Evolutionary conservation across 1,140 invertebrate genomes (phyloP).

Genomic region (Ylistrum balloti): DNA sequence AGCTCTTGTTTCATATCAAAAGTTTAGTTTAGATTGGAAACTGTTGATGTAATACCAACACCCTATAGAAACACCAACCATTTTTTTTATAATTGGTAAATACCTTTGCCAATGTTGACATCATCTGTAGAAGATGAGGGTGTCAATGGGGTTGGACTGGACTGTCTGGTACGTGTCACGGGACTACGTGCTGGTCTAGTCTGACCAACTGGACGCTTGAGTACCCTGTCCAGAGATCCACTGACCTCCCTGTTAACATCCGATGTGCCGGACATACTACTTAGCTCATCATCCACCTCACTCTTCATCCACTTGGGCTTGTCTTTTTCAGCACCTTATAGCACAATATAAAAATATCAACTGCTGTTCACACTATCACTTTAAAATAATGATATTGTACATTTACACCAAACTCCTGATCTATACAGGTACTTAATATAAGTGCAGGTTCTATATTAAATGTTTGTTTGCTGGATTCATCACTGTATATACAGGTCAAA

Average conservation of each 20-base stretch:
- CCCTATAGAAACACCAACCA: too few species aligned
- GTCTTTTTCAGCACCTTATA: neutral
- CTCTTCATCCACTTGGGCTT: slow-evolving; percentile 58
- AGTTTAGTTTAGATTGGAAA: too few species aligned
- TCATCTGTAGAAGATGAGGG: slow-evolving; percentile 27
- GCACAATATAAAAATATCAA: too few species aligned
- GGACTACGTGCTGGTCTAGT: neutral
- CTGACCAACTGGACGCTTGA: slow-evolving; percentile 38
- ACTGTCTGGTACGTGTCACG: neutral
- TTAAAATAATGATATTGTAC: neutral
- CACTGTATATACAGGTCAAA: too few species aligned
- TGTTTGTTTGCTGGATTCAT: too few species aligned
- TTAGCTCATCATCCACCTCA: slow-evolving; percentile 76
- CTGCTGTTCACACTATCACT: too few species aligned
- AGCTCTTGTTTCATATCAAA: too few species aligned
- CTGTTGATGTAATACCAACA: too few species aligned
- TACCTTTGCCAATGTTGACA: slow-evolving; percentile 55
- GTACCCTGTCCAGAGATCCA: neutral
- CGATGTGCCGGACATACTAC: slow-evolving; percentile 75
- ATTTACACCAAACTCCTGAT: neutral
- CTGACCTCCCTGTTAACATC: slow-evolving; percentile 56
- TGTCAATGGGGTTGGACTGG: slow-evolving; percentile 53
- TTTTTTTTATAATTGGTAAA: too few species aligned
- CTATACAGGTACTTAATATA: too few species aligned
- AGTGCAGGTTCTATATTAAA: too few species aligned